Base-by-base conservation (phyloP, 2,797 vertebrate species). In the Liparis tanakae region DNA sequence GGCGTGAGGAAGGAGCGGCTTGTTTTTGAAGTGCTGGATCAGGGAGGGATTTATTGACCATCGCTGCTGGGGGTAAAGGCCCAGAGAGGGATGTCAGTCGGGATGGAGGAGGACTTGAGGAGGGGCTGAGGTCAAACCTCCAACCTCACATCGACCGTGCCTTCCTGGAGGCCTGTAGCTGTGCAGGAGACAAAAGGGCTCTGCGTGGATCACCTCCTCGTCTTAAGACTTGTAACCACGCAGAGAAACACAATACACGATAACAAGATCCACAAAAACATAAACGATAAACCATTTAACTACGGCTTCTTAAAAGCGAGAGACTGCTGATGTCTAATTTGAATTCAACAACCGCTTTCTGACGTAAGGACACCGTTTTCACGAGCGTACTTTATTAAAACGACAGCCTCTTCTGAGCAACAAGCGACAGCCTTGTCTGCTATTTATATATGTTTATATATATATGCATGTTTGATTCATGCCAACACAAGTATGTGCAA, bases 21-120 rank as follows among this genome's bases (percentile, higher is more conserved):
- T 84, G 78, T 84, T 89, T 88, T 91, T 93, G 88, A 92, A 88
- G 88, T 79, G 78, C 67, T 64, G 80, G 74, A 88, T 88, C 78
- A 80, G 79, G 80, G 75, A 79, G 73, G 80, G 84, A 77, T 83
- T 81, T 91, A 92, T 88, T 91, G 92, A 90, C 88, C 73, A 67
- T 79, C 14, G 87, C 88, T 88, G 82, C 81, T 72, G 83, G 87
- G 83, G 80, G 75, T 87, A 85, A 81, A 81, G 76, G 82, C 72
- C 86, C 74, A 57, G 15, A 60, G 88, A 84, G 87, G 67, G 69
- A 75, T 81, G 79, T 76, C 76, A 83, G 74, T 61, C 78, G 77
- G 67, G 50, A 56, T 39, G 70, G 75, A 79, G 69, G 67, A 78
- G 70, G 65, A 76, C 61, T 76, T 59, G 58, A 6, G 66, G 64